Evolutionary conservation across 2,113 vertebrate genomes (phyloP).

Genomic region (Periophthalmodon schlosseri): DNA sequence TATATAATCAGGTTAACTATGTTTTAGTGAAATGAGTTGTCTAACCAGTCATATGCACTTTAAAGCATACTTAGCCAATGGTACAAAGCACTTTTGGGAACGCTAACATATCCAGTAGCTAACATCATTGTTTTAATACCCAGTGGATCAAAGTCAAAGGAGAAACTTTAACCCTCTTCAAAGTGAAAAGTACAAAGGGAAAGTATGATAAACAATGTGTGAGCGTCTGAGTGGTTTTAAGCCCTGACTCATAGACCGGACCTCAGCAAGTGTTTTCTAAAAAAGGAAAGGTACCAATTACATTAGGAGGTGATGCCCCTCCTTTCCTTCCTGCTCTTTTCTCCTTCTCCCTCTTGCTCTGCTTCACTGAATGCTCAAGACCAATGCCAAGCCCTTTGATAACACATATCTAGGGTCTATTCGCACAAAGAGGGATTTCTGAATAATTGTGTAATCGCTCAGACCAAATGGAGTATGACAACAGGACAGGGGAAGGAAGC

Average conservation of each 20-base stretch:
- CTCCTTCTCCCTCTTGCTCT: slow-evolving; percentile 15
- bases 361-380: slow-evolving; percentile 17
- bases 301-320: slow-evolving; percentile 55
- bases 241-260: slow-evolving; percentile 69
- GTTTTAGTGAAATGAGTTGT: too few relatives aligned
- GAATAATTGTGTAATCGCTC: slow-evolving; percentile 37
- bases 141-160: slow-evolving; percentile 46
- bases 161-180: slow-evolving; percentile 58
- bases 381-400: slow-evolving; percentile 41
- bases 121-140: slow-evolving; percentile 35
- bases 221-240: slow-evolving; percentile 54
- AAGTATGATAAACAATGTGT: slow-evolving; percentile 57
- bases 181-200: slow-evolving; percentile 68
- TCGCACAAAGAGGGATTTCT: slow-evolving; percentile 28
- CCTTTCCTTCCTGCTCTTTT: slow-evolving; percentile 47
- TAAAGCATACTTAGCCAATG: slow-evolving; percentile 8
- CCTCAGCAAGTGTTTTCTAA: slow-evolving; percentile 64
- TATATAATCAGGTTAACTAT: too few relatives aligned
- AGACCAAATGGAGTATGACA: slow-evolving; percentile 18
- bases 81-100: slow-evolving; percentile 15
- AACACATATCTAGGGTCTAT: slow-evolving; percentile 33
- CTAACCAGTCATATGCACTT: too few relatives aligned
- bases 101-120: slow-evolving; percentile 54
- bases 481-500: neutral
- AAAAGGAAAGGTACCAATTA: slow-evolving; percentile 75